Percentiles rank a stretch among this genome's conserved stretches.
phyloP scores from a whole-genome alignment of 2,113 vertebrate species.

The Coracopsis vasa region DNA sequence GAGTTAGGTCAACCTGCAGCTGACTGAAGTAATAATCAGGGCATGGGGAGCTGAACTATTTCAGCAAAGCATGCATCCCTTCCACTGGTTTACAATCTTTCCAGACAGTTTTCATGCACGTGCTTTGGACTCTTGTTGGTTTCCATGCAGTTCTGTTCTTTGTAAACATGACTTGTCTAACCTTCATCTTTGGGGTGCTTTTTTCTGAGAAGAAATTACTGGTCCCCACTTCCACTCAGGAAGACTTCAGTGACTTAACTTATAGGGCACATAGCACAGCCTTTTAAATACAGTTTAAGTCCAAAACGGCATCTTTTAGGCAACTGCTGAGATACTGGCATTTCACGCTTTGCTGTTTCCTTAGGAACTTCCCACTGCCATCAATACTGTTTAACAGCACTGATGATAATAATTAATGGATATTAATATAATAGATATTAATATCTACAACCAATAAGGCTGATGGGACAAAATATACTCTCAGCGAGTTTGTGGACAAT shows the following conservation, averaged over 20 bases:
- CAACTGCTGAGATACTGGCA: not conserved
- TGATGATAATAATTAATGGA: not conserved
- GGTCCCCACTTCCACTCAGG: not conserved
- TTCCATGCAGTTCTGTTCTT: not conserved
- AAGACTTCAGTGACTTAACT: not conserved
- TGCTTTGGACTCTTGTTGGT: not conserved
- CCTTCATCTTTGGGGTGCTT: not conserved
- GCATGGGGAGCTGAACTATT: not conserved
- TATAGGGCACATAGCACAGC: fast-evolving
- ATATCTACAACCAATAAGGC: not conserved
- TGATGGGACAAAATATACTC: not conserved
- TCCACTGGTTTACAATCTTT: not conserved
- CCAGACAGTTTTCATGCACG: not conserved
- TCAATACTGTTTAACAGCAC: not conserved
- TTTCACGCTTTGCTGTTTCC: not conserved
- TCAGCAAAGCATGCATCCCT: not conserved
- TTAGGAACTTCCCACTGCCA: not conserved
- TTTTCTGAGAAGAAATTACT: not conserved
- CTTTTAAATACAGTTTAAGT: not conserved
- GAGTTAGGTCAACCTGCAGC: not conserved
- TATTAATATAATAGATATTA: not conserved
- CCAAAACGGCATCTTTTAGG: not conserved
- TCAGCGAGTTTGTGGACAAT: not conserved
- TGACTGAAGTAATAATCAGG: not conserved
- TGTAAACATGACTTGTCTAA: not conserved